Base-by-base conservation (phyloP, 2,797 vertebrate species). In the Esox lucius region DNA sequence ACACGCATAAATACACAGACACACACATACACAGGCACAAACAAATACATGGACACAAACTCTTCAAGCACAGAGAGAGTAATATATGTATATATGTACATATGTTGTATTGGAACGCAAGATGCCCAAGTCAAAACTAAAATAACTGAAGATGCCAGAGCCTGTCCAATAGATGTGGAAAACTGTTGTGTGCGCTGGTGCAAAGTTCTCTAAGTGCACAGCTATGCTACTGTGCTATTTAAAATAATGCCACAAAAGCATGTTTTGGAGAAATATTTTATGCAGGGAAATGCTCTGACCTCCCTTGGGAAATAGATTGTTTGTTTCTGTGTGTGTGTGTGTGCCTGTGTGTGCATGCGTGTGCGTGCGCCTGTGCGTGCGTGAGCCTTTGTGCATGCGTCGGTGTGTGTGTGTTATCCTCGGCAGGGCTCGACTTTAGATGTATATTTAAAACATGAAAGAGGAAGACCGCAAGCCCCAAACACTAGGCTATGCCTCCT, bases 241-340 rank as follows among this genome's bases (percentile, higher is more conserved):
- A 16, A 62, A 69, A 70, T 64, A 26, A 42, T 62, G 68, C 48
- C 48, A 46, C 73, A 48, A 19, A 66, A 61, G 69, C 70, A 71
- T 69, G 59, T 74, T 77, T 59, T 68, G 19, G 31, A 65, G 56
- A 42, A 62, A 72, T 59, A 46, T 74, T 71, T 72, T 79, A 64
- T 75, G 65, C 69, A 72, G 73, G 65, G 48, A 75, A 72, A 79
- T 82, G 39, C 62, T 31, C 75, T 80, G 70, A 59, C 48, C 42
- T 65, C 61, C 76, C 72, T 17, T 53, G 72, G 75, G 68, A 64
- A 76, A 74, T 68, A 56, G 56, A 53, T 39, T 71, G 69, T 77
- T 71, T 74, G 59, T 70, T 68, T 71, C 59, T 62, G 59, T 65
- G 24, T 65, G 9, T 33, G 62, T 65, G 62, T 66, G n/a, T 42